Evolutionary conservation across 2,888 invertebrate species (phyloP), one percentile per base, ranked within the genome.

Genomic region (Volucella inflata): DNA sequence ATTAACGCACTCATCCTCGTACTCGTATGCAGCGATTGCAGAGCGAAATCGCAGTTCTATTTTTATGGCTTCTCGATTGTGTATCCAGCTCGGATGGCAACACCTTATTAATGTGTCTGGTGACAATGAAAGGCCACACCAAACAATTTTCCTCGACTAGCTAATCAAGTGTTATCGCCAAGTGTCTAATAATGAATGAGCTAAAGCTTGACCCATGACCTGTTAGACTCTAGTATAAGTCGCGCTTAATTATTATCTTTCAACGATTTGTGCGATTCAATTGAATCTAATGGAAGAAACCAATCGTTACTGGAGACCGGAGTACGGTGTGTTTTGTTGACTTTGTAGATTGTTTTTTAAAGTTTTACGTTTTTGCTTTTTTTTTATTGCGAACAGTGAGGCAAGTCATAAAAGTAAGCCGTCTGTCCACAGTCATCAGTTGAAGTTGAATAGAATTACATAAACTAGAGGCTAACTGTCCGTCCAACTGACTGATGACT

Each of bases 101-200:
- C 48, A 62, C 48, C 11, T 62, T 48, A 36, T 46, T 62, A 14
- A 6, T 16, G 21, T 11, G 30, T 6, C 6, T 30, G 30, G 30
- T 30, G 6, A 30, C 21, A 21, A 62, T 46, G 36, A 16, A 16
- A 50, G 16, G 30, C 1, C 14, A 38, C 6, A 21, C 21, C 6
- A 50, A 38, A 64, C 12, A 50, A 8, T 50, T 12, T 9, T 3
- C 4, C 6, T 30, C 30, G 6, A 30, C 30, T 30, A 6, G 0
- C 48, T 64, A 64, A 64, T 64, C 64, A 30, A 38, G 48, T 38
- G 12, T 64, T 64, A 50, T 64, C 42, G 40, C 60, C 14, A 40
- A 6, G 11, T 59, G 57, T 9, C n/a, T 53, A n/a, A 17, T 11
- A 50, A 67, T 67, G 21, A 53, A 8, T 21, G 12, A 17, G 30